Evolutionary conservation across 2,797 vertebrate species (phyloP).

Genomic region (Fringilla coelebs): DNA sequence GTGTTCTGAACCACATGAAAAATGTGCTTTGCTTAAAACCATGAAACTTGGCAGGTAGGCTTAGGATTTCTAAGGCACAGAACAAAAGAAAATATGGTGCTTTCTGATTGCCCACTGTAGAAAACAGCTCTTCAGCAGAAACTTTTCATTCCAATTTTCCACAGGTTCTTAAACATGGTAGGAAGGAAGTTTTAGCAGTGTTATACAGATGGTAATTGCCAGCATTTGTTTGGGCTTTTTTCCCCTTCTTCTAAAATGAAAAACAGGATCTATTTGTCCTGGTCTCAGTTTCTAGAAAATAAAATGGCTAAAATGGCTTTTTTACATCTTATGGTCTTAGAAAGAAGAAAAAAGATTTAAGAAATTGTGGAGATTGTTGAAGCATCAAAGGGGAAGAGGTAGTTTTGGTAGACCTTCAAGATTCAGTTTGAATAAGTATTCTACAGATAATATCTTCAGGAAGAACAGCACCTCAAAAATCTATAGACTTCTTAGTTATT

Average conservation of each 20-base stretch:
- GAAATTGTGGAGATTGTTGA: neutral
- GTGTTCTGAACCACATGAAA: slow-evolving; percentile 11
- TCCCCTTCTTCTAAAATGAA: neutral
- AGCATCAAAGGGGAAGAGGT: neutral
- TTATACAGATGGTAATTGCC: neutral
- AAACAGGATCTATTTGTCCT: neutral
- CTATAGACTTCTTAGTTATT: neutral
- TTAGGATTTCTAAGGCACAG: neutral
- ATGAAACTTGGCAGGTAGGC: neutral
- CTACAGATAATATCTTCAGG: neutral
- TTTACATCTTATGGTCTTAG: neutral
- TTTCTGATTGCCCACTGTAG: neutral
- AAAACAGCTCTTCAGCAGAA: neutral
- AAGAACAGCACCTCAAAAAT: neutral
- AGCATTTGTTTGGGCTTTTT: neutral
- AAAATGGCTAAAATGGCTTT: neutral
- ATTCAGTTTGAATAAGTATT: neutral
- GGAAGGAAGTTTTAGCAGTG: neutral
- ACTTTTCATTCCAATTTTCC: neutral
- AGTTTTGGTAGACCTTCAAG: neutral
- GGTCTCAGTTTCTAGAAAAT: neutral
- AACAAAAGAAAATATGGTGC: slow-evolving; percentile 16
- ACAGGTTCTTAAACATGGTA: neutral
- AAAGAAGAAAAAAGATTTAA: too few relatives aligned
- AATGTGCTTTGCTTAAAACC: neutral